Evolutionary conservation across 2,113 vertebrate genomes (phyloP).

Genomic region (Rhagologus leucostigma): DNA sequence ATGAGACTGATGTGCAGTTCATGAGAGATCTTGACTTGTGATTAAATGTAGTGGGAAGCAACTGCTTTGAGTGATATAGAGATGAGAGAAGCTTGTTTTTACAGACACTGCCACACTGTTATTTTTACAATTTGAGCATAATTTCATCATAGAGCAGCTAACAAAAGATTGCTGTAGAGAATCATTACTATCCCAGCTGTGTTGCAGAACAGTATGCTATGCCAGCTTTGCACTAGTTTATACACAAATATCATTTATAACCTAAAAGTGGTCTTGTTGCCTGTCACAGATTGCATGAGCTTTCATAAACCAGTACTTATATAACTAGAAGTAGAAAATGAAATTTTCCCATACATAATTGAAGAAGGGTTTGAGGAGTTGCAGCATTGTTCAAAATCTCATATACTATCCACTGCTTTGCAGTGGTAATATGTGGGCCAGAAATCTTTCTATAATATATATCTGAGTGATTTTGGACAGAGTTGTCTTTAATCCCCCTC

Average conservation of each 20-base stretch:
- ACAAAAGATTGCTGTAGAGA: background rate
- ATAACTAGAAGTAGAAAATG: background rate
- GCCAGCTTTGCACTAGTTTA: background rate
- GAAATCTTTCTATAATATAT: background rate
- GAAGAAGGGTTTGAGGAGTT: background rate
- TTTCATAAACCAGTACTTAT: background rate
- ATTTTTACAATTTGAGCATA: background rate
- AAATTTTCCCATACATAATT: background rate
- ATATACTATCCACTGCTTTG: background rate
- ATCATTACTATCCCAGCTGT: background rate
- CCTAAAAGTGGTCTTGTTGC: background rate
- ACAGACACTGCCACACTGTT: background rate
- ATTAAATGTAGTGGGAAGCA: background rate
- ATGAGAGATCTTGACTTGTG: background rate
- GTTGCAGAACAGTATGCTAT: background rate
- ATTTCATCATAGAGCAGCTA: background rate
- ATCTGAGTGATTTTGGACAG: background rate
- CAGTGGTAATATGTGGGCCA: background rate
- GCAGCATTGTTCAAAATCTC: background rate
- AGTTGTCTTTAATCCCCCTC: background rate
- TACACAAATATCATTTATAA: background rate
- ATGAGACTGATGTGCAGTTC: background rate
- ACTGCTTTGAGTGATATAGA: background rate
- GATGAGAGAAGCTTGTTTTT: background rate
- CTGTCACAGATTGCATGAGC: background rate